Evolutionary conservation across 2,113 vertebrate genomes (phyloP).

Genomic region (Cheilinus undulatus): DNA sequence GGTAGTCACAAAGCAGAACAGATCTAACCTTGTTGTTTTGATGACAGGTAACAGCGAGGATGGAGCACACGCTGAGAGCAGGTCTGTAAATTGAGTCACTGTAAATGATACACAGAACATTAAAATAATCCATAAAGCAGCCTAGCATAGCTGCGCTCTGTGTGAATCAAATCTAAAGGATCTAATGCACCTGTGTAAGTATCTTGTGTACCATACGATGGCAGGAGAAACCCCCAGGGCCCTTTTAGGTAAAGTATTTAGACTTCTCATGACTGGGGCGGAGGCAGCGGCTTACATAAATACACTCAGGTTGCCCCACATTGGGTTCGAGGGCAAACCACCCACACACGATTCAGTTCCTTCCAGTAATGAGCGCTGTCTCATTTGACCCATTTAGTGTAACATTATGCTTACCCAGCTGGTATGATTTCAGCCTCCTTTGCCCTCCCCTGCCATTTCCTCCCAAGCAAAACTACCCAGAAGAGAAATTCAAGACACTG

Average conservation of each 20-base stretch:
- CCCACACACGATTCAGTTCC: conserved; percentile 63
- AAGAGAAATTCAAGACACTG: conserved; percentile 68
- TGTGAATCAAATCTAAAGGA: conserved; percentile 39
- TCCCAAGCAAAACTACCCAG: conserved; percentile 61
- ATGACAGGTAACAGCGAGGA: conserved; percentile 36
- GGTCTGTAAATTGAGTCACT: conserved; percentile 35
- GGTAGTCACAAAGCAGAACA: conserved; percentile 7
- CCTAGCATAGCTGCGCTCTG: background rate
- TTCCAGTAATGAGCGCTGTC: conserved; percentile 73
- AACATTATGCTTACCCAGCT: conserved; percentile 78
- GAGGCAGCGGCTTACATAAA: conserved; percentile 55
- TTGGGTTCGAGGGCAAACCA: conserved; percentile 59
- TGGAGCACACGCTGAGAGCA: conserved; percentile 13
- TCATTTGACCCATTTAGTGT: conserved; percentile 76
- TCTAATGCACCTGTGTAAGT: conserved; percentile 33
- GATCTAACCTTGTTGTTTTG: conserved; percentile 24
- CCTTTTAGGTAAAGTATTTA: conserved; percentile 65
- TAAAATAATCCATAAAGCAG: conserved; percentile 35
- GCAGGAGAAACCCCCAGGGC: conserved; percentile 38
- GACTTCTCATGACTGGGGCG: conserved; percentile 48
- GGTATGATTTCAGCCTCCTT: conserved; percentile 60
- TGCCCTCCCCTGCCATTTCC: conserved; percentile 52
- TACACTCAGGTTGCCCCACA: conserved; percentile 60
- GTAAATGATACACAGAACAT: conserved; percentile 41
- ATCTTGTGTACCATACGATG: conserved; percentile 18